These are phyloP conservation scores for Molothrus ater DNA, from an alignment of 2,797 vertebrate species.

Conservation along the genomic window DNA sequence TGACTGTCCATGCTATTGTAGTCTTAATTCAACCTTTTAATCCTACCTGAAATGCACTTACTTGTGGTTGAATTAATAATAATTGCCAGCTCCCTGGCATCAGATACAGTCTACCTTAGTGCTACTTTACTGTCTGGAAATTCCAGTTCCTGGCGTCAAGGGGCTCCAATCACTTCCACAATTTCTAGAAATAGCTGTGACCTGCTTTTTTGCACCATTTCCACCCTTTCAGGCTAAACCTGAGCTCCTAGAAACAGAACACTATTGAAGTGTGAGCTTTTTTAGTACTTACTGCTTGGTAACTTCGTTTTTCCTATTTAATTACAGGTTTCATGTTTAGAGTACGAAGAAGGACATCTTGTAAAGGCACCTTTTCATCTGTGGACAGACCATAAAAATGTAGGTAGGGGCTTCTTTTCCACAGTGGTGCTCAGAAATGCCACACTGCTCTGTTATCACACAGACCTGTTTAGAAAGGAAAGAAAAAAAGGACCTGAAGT, in stretches of 20 bases:
- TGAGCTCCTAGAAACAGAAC: slow-evolving; percentile 37
- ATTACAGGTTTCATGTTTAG: slow-evolving; percentile 67
- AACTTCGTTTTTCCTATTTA: slow-evolving; percentile 17
- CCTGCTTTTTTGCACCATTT: slow-evolving; percentile 47
- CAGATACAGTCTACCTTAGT: neutral
- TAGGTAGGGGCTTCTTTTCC: slow-evolving; percentile 25
- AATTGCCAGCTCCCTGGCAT: slow-evolving; percentile 1
- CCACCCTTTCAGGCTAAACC: slow-evolving; percentile 20
- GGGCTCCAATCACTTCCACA: slow-evolving; percentile 41
- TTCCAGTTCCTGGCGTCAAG: slow-evolving; percentile 54
- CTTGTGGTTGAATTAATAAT: neutral
- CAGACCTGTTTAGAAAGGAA: neutral
- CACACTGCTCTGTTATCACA: neutral
- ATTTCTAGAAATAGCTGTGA: slow-evolving; percentile 67
- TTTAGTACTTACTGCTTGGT: slow-evolving; percentile 16
- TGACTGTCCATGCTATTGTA: neutral
- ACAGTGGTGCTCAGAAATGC: neutral
- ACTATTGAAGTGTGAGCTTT: slow-evolving; percentile 27
- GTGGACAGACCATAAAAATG: slow-evolving; percentile 28
- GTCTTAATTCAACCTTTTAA: neutral
- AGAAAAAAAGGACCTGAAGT: neutral
- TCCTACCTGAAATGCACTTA: slow-evolving; percentile 8
- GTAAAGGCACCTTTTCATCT: slow-evolving; percentile 58
- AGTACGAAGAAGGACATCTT: slow-evolving; percentile 26
- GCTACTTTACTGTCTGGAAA: slow-evolving; percentile 37